Percentiles rank a stretch among this genome's conserved stretches.
Evolutionary conservation across 2,797 vertebrate species (phyloP).

Genomic region (Anguilla anguilla): DNA sequence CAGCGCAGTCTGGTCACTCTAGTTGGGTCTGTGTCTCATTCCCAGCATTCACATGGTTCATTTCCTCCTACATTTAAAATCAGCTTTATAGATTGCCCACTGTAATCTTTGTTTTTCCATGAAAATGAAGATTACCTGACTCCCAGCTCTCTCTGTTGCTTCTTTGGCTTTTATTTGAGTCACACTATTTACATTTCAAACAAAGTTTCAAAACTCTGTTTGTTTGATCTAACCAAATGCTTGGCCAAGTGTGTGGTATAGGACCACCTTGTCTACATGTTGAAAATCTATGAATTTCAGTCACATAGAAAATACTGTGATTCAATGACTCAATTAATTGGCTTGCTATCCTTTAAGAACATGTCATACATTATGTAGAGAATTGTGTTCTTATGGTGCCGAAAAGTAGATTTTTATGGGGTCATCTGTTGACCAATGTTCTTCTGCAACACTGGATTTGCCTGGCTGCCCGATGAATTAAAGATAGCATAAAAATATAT

Average conservation of each 20-base stretch:
- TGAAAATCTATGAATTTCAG: not conserved
- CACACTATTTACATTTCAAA: not conserved
- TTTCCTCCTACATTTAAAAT: not conserved
- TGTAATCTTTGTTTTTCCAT: not conserved
- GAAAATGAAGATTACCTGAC: too few species aligned
- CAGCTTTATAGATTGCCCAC: not conserved
- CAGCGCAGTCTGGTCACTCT: not conserved
- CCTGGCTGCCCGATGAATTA: slow-evolving; percentile 30
- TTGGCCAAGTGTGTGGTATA: not conserved
- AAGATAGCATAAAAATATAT: slow-evolving; percentile 59
- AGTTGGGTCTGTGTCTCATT: not conserved
- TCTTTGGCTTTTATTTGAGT: not conserved
- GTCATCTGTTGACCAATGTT: slow-evolving; percentile 11
- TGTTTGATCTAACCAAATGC: not conserved
- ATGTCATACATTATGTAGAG: not conserved
- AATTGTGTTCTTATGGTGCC: not conserved
- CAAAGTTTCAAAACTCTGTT: not conserved
- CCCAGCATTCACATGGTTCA: not conserved
- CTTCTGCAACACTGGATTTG: not conserved
- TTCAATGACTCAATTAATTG: not conserved
- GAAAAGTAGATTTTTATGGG: not conserved
- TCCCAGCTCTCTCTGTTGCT: not conserved
- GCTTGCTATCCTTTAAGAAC: not conserved
- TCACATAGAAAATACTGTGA: not conserved
- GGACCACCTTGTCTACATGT: not conserved